Conservation (phyloP, 64 coral and sea anemone genomes). For the Pachyseris speciosa region DNA sequence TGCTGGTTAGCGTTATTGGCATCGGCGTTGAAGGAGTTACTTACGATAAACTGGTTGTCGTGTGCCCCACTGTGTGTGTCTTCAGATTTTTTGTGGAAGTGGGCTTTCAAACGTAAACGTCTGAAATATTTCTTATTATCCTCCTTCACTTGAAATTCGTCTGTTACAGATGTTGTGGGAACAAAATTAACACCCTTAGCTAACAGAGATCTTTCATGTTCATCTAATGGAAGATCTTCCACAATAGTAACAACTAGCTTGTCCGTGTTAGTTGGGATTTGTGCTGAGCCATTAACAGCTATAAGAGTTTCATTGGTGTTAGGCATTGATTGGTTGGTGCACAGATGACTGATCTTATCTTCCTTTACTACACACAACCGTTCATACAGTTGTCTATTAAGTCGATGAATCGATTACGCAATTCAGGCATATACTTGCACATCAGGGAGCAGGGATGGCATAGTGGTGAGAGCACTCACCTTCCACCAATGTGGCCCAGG, state of each 20-base stretch:
- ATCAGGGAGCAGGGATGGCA: too few relatives aligned
- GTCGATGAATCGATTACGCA: background rate
- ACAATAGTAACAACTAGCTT: conserved; percentile 1
- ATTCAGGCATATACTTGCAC: background rate
- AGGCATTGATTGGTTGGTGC: background rate
- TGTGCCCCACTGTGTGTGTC: background rate
- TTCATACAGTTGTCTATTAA: background rate
- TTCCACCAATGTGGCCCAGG: too few relatives aligned
- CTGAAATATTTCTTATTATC: conserved; percentile 7
- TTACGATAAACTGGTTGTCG: background rate
- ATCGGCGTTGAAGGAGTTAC: background rate
- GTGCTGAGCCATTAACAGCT: background rate
- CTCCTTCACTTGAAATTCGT: background rate
- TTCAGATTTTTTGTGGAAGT: background rate
- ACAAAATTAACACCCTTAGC: conserved; percentile 16
- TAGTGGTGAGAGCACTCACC: too few relatives aligned
- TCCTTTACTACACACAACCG: background rate
- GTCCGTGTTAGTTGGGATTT: background rate
- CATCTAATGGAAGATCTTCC: background rate
- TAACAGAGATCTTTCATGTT: conserved; percentile 2
- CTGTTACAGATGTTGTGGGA: background rate
- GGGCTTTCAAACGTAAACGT: conserved; percentile 12
- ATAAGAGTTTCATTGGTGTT: background rate
- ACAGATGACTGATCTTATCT: background rate
- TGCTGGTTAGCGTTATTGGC: background rate